phyloP scores from a whole-genome alignment of 2,113 vertebrate species.

The Argyrosomus japonicus region DNA sequence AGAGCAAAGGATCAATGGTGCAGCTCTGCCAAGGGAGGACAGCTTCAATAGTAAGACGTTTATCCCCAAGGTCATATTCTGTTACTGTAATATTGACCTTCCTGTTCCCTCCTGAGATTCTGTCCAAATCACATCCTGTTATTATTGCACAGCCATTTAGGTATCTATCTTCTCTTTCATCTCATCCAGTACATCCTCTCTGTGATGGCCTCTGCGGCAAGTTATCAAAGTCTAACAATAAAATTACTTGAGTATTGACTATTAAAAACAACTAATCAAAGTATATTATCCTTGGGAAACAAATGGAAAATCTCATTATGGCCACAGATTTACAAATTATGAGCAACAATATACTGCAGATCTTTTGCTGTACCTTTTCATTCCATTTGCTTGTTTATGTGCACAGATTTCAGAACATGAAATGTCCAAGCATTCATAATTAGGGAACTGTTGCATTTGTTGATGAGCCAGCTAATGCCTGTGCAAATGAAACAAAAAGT shows the following conservation, averaged over 20 bases:
- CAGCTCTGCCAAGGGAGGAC: slow-evolving; percentile 47
- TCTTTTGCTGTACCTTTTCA: background rate
- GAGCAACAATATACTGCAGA: background rate
- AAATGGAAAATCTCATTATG: background rate
- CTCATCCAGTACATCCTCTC: slow-evolving; percentile 54
- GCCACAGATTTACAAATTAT: slow-evolving; percentile 2
- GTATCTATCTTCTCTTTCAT: slow-evolving; percentile 65
- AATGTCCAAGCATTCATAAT: background rate
- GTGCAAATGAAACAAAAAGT: background rate
- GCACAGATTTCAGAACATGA: background rate
- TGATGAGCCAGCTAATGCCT: background rate
- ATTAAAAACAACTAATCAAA: slow-evolving; percentile 2
- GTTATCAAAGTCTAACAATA: slow-evolving; percentile 33
- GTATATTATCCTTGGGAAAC: background rate
- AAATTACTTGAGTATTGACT: background rate
- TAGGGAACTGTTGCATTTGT: background rate
- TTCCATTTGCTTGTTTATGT: background rate
- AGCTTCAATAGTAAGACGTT: slow-evolving; percentile 54
- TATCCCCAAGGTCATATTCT: slow-evolving; percentile 75
- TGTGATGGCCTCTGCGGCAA: slow-evolving; percentile 43
- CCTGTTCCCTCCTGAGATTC: slow-evolving; percentile 65
- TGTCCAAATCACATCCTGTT: slow-evolving; percentile 75
- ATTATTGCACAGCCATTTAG: slow-evolving; percentile 54
- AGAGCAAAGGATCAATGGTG: slow-evolving; percentile 62
- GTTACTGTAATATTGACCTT: slow-evolving; percentile 77